Evolutionary conservation across 2,113 vertebrate species (phyloP).

Genomic region (Myxocyprinus asiaticus): DNA sequence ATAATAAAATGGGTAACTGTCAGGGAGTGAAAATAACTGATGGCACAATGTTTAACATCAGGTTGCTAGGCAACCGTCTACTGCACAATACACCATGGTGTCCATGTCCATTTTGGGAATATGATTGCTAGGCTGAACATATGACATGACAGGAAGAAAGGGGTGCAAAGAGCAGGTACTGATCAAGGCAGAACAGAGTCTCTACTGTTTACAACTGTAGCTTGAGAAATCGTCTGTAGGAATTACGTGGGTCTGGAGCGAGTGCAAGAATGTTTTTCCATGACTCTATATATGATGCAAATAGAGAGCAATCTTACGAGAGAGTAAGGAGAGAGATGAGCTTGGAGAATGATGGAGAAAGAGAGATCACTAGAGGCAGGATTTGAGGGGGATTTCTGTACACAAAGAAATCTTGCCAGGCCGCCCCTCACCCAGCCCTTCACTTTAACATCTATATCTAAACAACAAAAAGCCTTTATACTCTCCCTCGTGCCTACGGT

Average conservation of each 20-base stretch:
- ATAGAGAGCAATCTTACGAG: slow-evolving; percentile 59
- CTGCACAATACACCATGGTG: slow-evolving; percentile 1
- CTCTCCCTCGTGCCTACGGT: not conserved
- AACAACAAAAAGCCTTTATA: slow-evolving; percentile 3
- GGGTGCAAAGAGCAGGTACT: not conserved
- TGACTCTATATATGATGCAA: slow-evolving; percentile 70
- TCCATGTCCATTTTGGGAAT: not conserved
- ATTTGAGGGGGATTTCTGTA: slow-evolving; percentile 1
- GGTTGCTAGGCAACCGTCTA: no score
- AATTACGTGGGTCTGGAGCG: slow-evolving; percentile 13
- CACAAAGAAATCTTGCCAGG: slow-evolving; percentile 9
- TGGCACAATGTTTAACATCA: no score
- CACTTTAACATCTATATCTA: not conserved
- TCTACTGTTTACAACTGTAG: not conserved
- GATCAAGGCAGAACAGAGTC: not conserved
- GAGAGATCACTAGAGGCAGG: not conserved
- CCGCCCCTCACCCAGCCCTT: not conserved
- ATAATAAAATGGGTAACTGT: no score
- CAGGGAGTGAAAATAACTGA: no score
- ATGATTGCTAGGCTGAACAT: slow-evolving; percentile 5
- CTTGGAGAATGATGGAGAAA: not conserved
- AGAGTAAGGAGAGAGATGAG: not conserved
- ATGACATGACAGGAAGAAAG: slow-evolving; percentile 1
- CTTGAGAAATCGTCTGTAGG: slow-evolving; percentile 11
- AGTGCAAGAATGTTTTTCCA: slow-evolving; percentile 43